Evolutionary conservation across 1,140 invertebrate species (phyloP).

Genomic region (Drosophila grimshawi): DNA sequence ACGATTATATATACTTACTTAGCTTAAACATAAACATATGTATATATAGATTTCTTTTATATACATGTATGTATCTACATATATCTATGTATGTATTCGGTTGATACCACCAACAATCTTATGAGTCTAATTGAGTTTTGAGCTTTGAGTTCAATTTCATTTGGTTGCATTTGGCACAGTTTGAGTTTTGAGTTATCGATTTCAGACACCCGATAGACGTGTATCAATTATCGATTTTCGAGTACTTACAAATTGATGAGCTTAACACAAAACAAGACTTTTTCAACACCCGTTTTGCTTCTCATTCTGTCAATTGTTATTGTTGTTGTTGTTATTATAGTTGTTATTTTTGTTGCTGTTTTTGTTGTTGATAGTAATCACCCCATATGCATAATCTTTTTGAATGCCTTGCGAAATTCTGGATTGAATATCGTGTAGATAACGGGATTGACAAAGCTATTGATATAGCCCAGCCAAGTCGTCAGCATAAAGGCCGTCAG

Average conservation of each 20-base stretch:
- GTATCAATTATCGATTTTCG: constrained; percentile 10
- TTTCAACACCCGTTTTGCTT: background rate
- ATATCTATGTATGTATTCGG: constrained; percentile 2
- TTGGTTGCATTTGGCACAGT: constrained; percentile 65
- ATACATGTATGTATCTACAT: constrained; percentile 2
- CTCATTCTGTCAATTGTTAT: background rate
- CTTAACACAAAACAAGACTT: background rate
- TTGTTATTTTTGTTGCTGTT: constrained; percentile 17
- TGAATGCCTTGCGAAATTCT: constrained; percentile 99
- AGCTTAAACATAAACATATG: constrained; percentile 10
- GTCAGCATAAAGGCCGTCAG: constrained; percentile 96
- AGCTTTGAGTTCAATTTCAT: constrained; percentile 57
- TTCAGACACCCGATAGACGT: constrained; percentile 3
- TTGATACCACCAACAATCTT: constrained; percentile 42
- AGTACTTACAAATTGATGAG: constrained; percentile 23
- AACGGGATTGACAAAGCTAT: constrained; percentile 98
- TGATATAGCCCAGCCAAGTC: constrained; percentile 99
- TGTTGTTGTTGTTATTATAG: background rate
- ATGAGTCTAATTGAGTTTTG: constrained; percentile 62
- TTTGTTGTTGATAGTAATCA: constrained; percentile 59
- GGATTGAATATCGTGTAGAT: constrained; percentile 99
- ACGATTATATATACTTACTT: constrained; percentile 19
- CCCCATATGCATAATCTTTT: constrained; percentile 93
- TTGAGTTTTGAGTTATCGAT: constrained; percentile 20
- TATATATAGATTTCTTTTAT: background rate